phyloP scores from a whole-genome alignment of 2,113 vertebrate species.

The Megaleporinus macrocephalus region DNA sequence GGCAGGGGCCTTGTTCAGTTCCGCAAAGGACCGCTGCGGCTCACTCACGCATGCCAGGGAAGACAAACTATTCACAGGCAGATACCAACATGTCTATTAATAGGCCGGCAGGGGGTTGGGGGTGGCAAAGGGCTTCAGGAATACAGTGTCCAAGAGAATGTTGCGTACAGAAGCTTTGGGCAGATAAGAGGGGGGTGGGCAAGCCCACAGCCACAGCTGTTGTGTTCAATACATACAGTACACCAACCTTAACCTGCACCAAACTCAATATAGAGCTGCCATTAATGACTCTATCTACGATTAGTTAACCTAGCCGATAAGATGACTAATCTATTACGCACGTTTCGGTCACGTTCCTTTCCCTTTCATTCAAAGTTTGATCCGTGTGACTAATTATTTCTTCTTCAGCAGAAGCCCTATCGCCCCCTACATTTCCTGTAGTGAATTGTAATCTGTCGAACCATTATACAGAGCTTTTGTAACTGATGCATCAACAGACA shows the following conservation, averaged over 20 bases:
- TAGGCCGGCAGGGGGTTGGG: conserved; percentile 78
- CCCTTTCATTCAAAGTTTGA: too few species aligned
- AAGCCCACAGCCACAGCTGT: conserved; percentile 72
- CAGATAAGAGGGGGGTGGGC: not conserved
- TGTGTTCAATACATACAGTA: conserved; percentile 66
- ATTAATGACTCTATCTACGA: too few species aligned
- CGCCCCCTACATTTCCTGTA: too few species aligned
- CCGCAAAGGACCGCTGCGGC: conserved; percentile 29
- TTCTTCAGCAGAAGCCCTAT: too few species aligned
- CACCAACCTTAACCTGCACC: conserved; percentile 30
- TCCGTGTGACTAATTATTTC: too few species aligned
- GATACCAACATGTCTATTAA: conserved; percentile 92
- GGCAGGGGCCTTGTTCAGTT: conserved; percentile 25
- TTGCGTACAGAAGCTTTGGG: conserved; percentile 60
- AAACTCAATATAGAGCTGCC: too few species aligned
- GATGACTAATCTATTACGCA: too few species aligned
- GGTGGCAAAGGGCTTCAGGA: conserved; percentile 66
- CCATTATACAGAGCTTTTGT: too few species aligned
- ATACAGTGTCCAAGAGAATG: conserved; percentile 89
- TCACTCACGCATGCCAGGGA: conserved; percentile 64
- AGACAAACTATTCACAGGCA: conserved; percentile 88
- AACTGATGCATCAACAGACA: too few species aligned
- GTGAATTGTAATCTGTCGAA: too few species aligned
- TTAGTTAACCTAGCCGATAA: too few species aligned
- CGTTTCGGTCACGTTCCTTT: too few species aligned